phyloP scores from a whole-genome alignment of 2,888 invertebrate species.

The Urechis unicinctus region DNA sequence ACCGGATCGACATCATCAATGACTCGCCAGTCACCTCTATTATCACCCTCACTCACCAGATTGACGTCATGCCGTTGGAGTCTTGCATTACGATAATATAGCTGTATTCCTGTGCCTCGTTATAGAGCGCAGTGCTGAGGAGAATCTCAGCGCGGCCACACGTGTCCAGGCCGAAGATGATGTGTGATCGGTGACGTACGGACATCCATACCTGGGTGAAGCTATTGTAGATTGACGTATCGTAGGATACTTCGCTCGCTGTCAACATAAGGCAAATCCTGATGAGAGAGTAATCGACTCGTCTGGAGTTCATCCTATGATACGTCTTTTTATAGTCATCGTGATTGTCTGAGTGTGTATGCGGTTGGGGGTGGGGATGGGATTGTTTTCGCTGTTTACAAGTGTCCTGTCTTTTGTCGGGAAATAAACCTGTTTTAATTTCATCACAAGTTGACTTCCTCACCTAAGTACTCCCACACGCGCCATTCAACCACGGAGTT shows the following conservation, averaged over 20 bases:
- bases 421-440: no score
- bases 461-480: constrained; percentile 7
- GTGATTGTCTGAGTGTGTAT: no score
- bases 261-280: no score
- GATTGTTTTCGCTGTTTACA: no score
- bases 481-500: constrained; percentile 6
- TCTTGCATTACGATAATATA: constrained; percentile 5
- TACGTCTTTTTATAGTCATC: no score
- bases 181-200: constrained; percentile 1
- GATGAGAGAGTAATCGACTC: no score
- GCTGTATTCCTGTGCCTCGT: constrained; percentile 2
- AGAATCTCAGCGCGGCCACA: constrained; percentile 7
- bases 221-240: neutral
- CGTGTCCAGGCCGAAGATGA: constrained; percentile 5
- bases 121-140: constrained; percentile 3
- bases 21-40: no score
- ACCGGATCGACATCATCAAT: no score
- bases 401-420: no score
- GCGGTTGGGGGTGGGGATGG: no score
- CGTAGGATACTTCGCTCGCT: constrained; percentile 1
- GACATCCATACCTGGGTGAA: constrained; percentile 6
- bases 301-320: no score
- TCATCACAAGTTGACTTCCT: neutral
- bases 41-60: constrained; percentile 5
- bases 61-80: constrained; percentile 1